Evolutionary conservation across 1,140 invertebrate species (phyloP).

Genomic region (Panulirus ornatus): DNA sequence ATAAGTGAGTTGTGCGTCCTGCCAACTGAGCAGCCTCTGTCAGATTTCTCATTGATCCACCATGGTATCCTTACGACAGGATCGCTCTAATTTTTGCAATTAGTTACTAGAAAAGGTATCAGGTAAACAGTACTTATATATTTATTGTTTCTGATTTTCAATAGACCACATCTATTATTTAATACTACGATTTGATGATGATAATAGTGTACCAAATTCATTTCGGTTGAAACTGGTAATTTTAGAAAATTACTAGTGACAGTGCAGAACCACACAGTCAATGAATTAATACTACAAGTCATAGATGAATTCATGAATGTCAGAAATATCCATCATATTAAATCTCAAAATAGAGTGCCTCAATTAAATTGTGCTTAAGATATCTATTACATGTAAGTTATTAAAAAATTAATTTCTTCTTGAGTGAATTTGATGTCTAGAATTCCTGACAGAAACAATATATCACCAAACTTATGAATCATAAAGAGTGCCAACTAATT

Average conservation of each 20-base stretch:
- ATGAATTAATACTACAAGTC: neutral
- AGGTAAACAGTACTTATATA: neutral
- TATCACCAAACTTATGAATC: too few species aligned
- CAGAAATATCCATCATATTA: neutral
- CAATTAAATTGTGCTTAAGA: neutral
- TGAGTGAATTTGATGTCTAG: neutral
- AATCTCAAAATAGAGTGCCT: neutral
- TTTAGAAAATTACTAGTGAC: constrained; percentile 35
- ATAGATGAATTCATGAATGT: neutral
- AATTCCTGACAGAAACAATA: too few species aligned
- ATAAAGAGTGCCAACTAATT: too few species aligned
- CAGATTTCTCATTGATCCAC: constrained; percentile 69
- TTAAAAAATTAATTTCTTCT: too few species aligned
- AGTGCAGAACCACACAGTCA: constrained; percentile 45
- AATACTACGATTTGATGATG: neutral
- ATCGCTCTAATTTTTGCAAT: neutral
- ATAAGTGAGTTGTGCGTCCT: constrained; percentile 52
- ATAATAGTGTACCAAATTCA: neutral
- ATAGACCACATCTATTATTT: neutral
- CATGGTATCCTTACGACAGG: neutral
- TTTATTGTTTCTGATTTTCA: neutral
- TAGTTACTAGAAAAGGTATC: neutral
- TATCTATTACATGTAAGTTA: neutral
- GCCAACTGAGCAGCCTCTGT: constrained; percentile 72
- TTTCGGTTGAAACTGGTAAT: neutral